Base-by-base conservation (phyloP, 2,797 vertebrate species). In the Enteromius treurensis region DNA sequence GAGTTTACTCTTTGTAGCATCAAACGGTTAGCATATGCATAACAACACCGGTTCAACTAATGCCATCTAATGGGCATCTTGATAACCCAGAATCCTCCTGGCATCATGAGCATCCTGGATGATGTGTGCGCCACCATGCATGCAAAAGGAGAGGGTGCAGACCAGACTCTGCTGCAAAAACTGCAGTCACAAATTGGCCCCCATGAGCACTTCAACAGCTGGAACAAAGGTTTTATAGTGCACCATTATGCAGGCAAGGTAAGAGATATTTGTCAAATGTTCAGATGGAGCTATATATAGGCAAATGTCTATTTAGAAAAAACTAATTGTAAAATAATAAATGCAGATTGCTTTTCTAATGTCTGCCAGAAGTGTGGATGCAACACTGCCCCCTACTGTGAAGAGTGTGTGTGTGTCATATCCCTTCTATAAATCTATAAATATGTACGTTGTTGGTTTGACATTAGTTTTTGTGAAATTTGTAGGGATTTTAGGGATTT, bases 101-200 rank as follows among this genome's bases (percentile, higher is more conserved):
- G 96, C 1, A 87, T 96, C 14, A 96, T 96, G 95, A 95, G 95
- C 81, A 87, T 96, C 79, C 90, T 96, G 87, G 96, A 96, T 6
- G 95, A 96, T 0, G 95, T 96, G 4, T 96, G 96, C 0, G 96
- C 95, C 2, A 96, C 95, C 1, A 96, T 96, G 95, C 96, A 96
- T 29, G 96, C 96, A 26, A 96, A 96, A 86, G 96, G 95, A 0
- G 95, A 96, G 15, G 96, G 95, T 0, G 96, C 96, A 0, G 95
- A 96, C 78, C 94, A 95, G 90, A 96, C 94, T 0, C 91, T 96
- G 85, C 88, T 96, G 51, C 95, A 96, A 92, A 96, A 96, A 62
- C 92, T 96, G 0, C 95, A 96, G 91, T 90, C 90, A 0, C 94
- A 95, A 68, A 92, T 96, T 0, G 92, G 94, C 45, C 84, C 87